phyloP scores from a whole-genome alignment of 2,797 vertebrate genomes.

The Clarias pachynema region DNA sequence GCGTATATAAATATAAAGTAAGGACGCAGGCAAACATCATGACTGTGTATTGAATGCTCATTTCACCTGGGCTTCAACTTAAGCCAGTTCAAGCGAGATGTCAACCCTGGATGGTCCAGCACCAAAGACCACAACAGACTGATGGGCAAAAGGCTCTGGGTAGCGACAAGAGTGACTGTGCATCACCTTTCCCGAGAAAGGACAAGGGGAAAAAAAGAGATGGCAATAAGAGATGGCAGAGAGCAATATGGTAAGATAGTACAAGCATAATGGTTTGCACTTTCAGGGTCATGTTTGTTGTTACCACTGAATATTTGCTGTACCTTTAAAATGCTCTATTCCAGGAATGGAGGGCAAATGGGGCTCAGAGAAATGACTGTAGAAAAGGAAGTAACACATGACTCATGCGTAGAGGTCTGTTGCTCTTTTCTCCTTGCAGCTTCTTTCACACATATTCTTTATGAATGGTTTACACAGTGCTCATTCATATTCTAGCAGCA shows the following conservation, averaged over 20 bases:
- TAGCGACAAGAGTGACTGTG: constrained; percentile 77
- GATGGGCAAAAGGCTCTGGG: constrained; percentile 72
- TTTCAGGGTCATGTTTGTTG: constrained; percentile 53
- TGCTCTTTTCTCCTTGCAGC: constrained; percentile 43
- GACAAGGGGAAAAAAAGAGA: neutral
- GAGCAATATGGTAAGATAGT: constrained; percentile 40
- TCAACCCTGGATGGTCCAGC: constrained; percentile 78
- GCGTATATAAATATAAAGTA: no score
- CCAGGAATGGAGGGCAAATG: constrained; percentile 75
- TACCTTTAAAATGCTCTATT: constrained; percentile 77
- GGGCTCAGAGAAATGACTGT: constrained; percentile 78
- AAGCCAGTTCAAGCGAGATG: constrained; percentile 76
- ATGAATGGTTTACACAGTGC: constrained; percentile 48
- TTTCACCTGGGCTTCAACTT: constrained; percentile 62
- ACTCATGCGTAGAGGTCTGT: constrained; percentile 48
- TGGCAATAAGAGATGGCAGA: neutral
- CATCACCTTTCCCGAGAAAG: constrained; percentile 67
- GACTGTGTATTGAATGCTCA: neutral
- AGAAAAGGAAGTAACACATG: constrained; percentile 51
- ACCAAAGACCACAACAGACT: constrained; percentile 75
- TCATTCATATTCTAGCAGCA: constrained; percentile 38
- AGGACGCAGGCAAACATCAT: neutral
- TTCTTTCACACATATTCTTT: constrained; percentile 47
- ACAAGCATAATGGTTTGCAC: constrained; percentile 40
- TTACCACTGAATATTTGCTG: constrained; percentile 48